phyloP scores from a whole-genome alignment of 2,797 vertebrate genomes.

The Gymnothorax javanicus region DNA sequence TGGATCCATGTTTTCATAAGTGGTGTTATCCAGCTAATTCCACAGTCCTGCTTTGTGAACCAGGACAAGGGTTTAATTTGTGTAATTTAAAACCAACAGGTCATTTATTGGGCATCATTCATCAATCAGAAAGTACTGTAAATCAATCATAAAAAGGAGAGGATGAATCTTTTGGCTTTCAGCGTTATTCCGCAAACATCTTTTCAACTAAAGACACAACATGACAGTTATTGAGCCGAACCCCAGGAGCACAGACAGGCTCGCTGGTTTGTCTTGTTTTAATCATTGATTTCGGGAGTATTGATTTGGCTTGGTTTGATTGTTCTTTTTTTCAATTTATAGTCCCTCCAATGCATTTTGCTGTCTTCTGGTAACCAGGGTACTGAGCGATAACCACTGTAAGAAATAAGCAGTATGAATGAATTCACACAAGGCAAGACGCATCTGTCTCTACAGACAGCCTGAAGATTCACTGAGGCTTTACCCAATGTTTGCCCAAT shows the following conservation, averaged over 20 bases:
- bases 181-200: not conserved
- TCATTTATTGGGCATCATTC: not conserved
- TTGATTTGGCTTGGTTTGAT: not conserved
- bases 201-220: not conserved
- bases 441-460: conserved; percentile 66
- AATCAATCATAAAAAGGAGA: not conserved
- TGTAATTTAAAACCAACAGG: not conserved
- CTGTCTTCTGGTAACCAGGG: not conserved
- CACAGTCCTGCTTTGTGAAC: too few relatives aligned
- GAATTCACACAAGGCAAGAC: not conserved
- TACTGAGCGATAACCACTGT: not conserved
- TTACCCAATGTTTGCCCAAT: conserved; percentile 59
- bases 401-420: not conserved
- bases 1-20: too few relatives aligned
- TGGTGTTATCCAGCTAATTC: too few relatives aligned
- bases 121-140: not conserved
- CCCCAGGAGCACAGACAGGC: not conserved
- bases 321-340: not conserved
- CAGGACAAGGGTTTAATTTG: not conserved
- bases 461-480: conserved; percentile 44
- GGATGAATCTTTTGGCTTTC: not conserved
- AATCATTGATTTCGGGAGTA: not conserved
- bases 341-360: not conserved
- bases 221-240: not conserved
- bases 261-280: not conserved